Evolutionary conservation across 2,113 vertebrate species (phyloP).

Genomic region (Colius striatus): DNA sequence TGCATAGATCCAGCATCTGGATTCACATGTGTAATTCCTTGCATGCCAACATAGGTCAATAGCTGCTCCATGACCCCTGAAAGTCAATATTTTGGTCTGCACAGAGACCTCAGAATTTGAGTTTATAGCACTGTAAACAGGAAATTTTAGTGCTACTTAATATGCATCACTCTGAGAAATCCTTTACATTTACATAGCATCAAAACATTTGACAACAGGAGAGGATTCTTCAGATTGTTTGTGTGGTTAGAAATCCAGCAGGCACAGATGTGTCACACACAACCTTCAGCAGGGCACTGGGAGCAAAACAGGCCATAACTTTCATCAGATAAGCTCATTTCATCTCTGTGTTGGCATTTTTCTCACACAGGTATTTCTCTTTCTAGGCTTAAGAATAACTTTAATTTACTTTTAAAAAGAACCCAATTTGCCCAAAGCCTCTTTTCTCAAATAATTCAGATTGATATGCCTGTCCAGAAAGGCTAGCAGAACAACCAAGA

Average conservation of each 20-base stretch:
- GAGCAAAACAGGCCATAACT: neutral
- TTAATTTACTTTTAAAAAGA: neutral
- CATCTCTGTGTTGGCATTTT: neutral
- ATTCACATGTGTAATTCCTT: slow-evolving; percentile 18
- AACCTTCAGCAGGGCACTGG: rapidly evolving
- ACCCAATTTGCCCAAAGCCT: neutral
- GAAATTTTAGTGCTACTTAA: slow-evolving; percentile 10
- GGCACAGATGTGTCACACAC: neutral
- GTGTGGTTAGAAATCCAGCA: neutral
- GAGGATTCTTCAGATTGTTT: neutral
- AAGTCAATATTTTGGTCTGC: slow-evolving; percentile 45
- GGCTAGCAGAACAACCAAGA: neutral
- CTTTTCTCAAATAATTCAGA: neutral
- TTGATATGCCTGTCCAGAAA: neutral
- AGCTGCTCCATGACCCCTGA: slow-evolving; percentile 21
- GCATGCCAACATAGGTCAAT: slow-evolving; percentile 19
- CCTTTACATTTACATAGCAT: neutral
- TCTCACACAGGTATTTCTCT: neutral
- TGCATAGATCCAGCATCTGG: neutral
- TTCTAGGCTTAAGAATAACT: neutral
- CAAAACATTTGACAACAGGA: neutral
- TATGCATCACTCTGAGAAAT: neutral
- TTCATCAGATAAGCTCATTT: neutral
- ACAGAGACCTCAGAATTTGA: neutral
- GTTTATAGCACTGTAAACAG: slow-evolving; percentile 22